Base-by-base conservation (phyloP, 2,797 vertebrate genomes). In the Nannoperca obscura region DNA sequence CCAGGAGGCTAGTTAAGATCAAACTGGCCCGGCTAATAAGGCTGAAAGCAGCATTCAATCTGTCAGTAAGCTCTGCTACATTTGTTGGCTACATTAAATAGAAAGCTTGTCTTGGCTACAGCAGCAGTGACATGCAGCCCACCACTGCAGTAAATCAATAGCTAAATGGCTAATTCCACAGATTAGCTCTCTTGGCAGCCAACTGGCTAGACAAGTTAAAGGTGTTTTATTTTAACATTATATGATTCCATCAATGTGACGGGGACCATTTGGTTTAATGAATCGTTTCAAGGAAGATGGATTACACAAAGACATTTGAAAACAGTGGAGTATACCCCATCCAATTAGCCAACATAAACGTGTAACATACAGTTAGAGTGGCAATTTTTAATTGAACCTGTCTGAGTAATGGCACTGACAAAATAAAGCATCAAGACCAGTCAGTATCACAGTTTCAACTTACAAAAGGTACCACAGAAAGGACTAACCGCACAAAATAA, bases 221-320 rank as follows among this genome's bases (percentile, higher is more conserved):
- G 87, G 76, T 88, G 84, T 90, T 90, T 91, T 88, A 87, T 81
- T 90, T 88, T 84, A 82, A 86, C 81, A 89, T 90, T 88, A 84
- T 83, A 85, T 80, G 81, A 89, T 80, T 89, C 85, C 69, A 81
- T 90, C 84, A 82, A 69, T 61, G 82, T 88, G 78, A 85, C 73
- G 17, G 80, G 46, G 52, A 60, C 78, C 63, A 79, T 84, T 88
- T 76, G 74, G 50, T 86, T 80, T 81, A 82, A 91, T 89, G 65
- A 75, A 82, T 81, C 14, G 30, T 61, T 83, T 66, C 32, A 13
- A 67, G 66, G 71, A 58, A 82, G 88, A 90, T 79, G 61, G 67
- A 88, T 86, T 76, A 70, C 49, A 55, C 42, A 13, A 76, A 60
- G 61, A 74, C 63, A 57, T 80, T 64, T 73, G 67, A 78, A 78